Evolutionary conservation across 2,797 vertebrate genomes (phyloP).

Genomic region (Chaetophractus vellerosus): DNA sequence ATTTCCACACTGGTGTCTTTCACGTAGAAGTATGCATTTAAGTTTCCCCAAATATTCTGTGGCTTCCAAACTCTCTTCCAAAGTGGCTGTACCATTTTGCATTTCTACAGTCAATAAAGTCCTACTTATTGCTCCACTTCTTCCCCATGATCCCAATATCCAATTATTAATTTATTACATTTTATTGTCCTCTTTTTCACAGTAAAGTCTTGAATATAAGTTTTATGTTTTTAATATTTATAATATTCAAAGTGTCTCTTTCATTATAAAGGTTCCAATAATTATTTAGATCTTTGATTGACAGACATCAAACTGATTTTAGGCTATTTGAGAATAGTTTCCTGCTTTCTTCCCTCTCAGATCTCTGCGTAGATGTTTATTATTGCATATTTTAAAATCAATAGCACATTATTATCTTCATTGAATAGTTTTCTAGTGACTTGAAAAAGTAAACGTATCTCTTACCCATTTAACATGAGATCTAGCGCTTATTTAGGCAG

Average conservation of each 20-base stretch:
- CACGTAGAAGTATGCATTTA: too few relatives aligned
- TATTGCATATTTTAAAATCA: not conserved
- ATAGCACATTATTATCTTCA: not conserved
- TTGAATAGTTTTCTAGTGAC: not conserved
- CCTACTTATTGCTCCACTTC: too few relatives aligned
- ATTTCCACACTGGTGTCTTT: too few relatives aligned
- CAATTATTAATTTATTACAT: not conserved
- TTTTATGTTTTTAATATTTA: not conserved
- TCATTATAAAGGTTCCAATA: accelerated
- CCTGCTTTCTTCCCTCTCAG: not conserved
- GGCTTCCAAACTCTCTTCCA: too few relatives aligned
- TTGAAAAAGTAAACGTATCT: not conserved
- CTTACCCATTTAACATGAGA: not conserved
- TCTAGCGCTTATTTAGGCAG: not conserved
- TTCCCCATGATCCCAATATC: not conserved
- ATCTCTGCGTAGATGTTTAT: not conserved
- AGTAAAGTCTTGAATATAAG: not conserved
- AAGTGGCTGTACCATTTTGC: too few relatives aligned
- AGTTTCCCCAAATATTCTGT: too few relatives aligned
- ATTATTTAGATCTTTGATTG: not conserved
- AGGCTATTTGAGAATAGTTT: not conserved
- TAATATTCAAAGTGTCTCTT: not conserved
- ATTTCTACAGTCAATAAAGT: too few relatives aligned
- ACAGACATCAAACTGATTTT: not conserved
- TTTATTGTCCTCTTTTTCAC: not conserved